phyloP scores from a whole-genome alignment of 2,113 vertebrate genomes.

The Vulpes lagopus region DNA sequence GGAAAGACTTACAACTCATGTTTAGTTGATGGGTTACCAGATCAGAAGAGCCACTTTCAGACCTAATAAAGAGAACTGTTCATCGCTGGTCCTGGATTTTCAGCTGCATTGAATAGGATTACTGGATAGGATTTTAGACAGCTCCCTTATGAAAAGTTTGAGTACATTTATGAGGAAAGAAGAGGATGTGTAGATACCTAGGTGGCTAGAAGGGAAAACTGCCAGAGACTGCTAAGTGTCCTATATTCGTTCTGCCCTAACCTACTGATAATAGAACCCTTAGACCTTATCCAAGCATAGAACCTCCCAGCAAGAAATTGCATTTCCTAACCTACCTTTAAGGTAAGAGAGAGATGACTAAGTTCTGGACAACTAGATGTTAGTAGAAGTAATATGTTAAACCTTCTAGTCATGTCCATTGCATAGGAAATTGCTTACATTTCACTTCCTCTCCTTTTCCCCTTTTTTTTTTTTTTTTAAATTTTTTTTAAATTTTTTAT shows the following conservation, averaged over 20 bases:
- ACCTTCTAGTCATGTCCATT: neutral
- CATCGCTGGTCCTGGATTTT: neutral
- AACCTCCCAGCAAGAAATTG: neutral
- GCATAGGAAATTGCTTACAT: neutral
- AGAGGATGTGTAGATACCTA: neutral
- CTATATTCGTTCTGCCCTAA: neutral
- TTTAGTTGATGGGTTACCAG: neutral
- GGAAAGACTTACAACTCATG: neutral
- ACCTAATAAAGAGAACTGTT: neutral
- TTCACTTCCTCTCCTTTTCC: neutral
- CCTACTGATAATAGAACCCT: neutral
- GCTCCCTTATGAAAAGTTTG: neutral
- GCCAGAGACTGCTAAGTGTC: neutral
- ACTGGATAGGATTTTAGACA: neutral
- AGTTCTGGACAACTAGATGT: neutral
- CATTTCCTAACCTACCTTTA: neutral
- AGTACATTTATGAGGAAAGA: slow-evolving; percentile 1
- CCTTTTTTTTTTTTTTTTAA: too few relatives aligned
- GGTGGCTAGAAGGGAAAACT: neutral
- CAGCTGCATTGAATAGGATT: neutral
- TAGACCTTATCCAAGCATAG: neutral
- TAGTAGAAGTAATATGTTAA: neutral
- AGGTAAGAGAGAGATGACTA: neutral
- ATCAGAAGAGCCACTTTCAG: neutral
- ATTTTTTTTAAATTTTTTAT: too few relatives aligned